Evolutionary conservation across 2,113 vertebrate genomes (phyloP), one percentile per base, ranked within the genome.

Genomic region (Nesoenas mayeri): DNA sequence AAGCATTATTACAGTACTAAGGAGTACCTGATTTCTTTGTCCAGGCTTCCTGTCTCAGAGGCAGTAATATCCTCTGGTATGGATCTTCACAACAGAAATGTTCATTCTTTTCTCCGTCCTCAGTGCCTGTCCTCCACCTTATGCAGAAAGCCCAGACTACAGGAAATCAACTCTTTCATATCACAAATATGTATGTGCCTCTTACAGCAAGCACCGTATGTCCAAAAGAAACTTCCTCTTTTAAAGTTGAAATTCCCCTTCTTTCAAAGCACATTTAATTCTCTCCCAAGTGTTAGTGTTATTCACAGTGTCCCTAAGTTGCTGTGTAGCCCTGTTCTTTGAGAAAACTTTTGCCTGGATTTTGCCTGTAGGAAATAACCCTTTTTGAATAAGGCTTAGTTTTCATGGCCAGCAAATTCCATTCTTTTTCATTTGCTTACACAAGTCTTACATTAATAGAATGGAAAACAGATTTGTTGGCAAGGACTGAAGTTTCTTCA

Each of bases 221-320:
- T 69, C 40, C 78, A 61, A 87, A 79, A 95, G 57, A 72, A 82
- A 11, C 80, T 96, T 96, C 95, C 94, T 85, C 91, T 93, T 97
- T 95, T 77, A 36, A 54, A 65, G 61, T 0, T 34, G n/a, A 97
- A 97, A 73, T 96, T 95, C 95, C 95, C 93, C 95, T 96, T 75
- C 51, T 80, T 95, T 93, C 65, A 94, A 85, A 90, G 61, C 19
- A 75, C 14, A 31, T 72, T 70, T 65, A 84, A 92, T 64, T 79
- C 32, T 85, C 58, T 89, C 53, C 75, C 53, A 79, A 95, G 57
- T 16, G 32, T 44, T 50, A 67, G 25, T 66, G 47, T 53, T 91
- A 94, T 48, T 94, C 77, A 81, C 19, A 21, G 44, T 10, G 28
- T 79, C 80, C 73, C 94, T 61, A 66, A 89, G 74, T 78, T 72